These are phyloP conservation scores for Apodemia zela DNA, from an alignment of 2,888 invertebrate genomes.

Conservation along the genomic window DNA sequence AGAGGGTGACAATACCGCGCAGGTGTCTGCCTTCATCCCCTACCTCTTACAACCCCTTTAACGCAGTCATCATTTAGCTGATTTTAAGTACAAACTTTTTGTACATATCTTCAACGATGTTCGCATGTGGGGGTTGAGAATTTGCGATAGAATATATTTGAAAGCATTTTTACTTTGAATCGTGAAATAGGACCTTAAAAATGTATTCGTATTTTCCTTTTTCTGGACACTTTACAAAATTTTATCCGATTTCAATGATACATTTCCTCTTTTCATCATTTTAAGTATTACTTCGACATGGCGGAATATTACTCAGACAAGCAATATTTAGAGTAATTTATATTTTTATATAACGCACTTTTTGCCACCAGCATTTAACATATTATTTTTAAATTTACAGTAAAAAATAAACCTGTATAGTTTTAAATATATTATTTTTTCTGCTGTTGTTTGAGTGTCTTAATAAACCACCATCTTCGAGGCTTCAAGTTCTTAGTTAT, in stretches of 20 bases:
- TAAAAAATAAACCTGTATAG: too few relatives aligned
- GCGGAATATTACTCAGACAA: too few relatives aligned
- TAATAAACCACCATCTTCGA: too few relatives aligned
- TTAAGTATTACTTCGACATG: neutral
- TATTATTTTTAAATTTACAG: too few relatives aligned
- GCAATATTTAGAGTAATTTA: too few relatives aligned
- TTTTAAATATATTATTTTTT: too few relatives aligned
- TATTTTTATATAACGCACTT: too few relatives aligned
- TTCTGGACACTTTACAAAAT: slow-evolving; percentile 3
- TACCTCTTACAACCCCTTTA: slow-evolving; percentile 32
- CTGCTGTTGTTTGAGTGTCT: too few relatives aligned
- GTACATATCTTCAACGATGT: slow-evolving; percentile 23
- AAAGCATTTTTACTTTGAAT: slow-evolving; percentile 8
- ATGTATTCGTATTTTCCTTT: neutral
- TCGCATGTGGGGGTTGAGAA: slow-evolving; percentile 1
- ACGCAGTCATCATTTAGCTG: slow-evolving; percentile 33
- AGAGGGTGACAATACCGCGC: slow-evolving; percentile 34
- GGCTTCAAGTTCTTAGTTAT: too few relatives aligned
- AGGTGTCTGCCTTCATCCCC: slow-evolving; percentile 32
- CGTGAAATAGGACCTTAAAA: neutral
- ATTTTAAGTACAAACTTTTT: slow-evolving; percentile 30
- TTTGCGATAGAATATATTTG: slow-evolving; percentile 10
- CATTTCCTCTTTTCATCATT: neutral
- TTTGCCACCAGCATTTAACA: too few relatives aligned
- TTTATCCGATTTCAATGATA: slow-evolving; percentile 3